A percentile compares a stretch with the other conserved stretches of the same genome.
These are phyloP conservation scores for Dryoscopus gambensis DNA, from an alignment of 2,113 vertebrate species.

Conservation along the genomic window DNA sequence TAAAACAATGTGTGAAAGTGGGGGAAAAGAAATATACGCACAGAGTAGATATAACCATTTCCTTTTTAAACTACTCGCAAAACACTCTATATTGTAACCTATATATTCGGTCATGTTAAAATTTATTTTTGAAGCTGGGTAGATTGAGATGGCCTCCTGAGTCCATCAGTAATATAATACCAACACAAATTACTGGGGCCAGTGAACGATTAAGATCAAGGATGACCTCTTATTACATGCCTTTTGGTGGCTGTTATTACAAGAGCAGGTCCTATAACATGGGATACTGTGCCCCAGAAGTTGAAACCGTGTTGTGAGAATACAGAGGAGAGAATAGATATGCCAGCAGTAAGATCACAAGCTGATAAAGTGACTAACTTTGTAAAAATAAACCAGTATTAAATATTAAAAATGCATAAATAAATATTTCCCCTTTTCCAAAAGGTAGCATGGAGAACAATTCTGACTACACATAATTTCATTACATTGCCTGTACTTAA, in stretches of 20 bases:
- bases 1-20: not conserved
- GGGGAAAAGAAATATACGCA: not conserved
- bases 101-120: accelerated
- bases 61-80: not conserved
- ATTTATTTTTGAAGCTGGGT: not conserved
- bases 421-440: not conserved
- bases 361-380: not conserved
- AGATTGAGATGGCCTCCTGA: not conserved
- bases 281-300: not conserved
- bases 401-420: not conserved
- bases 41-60: not conserved
- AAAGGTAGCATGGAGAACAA: not conserved
- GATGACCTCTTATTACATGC: not conserved
- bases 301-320: not conserved
- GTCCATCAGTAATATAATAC: not conserved
- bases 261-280: not conserved
- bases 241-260: not conserved
- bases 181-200: not conserved
- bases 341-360: not conserved
- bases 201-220: not conserved
- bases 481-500: not conserved
- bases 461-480: not conserved
- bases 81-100: not conserved
- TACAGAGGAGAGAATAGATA: not conserved
- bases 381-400: not conserved